Conservation (phyloP, 2,888 invertebrate genomes). For the Dilophus febrilis region DNA sequence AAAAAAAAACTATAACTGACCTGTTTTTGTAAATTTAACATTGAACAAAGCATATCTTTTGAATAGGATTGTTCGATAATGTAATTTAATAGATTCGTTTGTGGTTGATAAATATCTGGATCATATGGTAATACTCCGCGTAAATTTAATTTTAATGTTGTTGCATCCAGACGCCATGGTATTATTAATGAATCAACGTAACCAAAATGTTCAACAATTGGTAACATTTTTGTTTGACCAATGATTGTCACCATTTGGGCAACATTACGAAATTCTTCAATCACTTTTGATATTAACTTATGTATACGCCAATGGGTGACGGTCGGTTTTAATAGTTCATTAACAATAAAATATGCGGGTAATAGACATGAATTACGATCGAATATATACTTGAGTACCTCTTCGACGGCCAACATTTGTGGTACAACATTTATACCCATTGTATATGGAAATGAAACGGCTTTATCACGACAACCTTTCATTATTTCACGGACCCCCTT, state of each 20-base stretch:
- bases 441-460: conserved; percentile 59
- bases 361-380: conserved; percentile 81
- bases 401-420: conserved; percentile 63
- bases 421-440: conserved; percentile 66
- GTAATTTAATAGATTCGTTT: conserved; percentile 71
- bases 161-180: conserved; percentile 84
- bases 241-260: conserved; percentile 94
- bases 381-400: conserved; percentile 75
- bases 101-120: conserved; percentile 71
- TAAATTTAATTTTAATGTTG: conserved; percentile 46
- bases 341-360: conserved; percentile 89
- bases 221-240: conserved; percentile 78
- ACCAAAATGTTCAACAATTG: conserved; percentile 84
- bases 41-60: conserved; percentile 87
- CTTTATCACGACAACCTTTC: conserved; percentile 83
- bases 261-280: conserved; percentile 81
- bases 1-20: too few relatives aligned
- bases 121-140: conserved; percentile 73
- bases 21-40: conserved; percentile 87
- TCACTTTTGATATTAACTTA: conserved; percentile 67
- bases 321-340: conserved; percentile 70
- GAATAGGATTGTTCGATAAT: conserved; percentile 91
- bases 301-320: conserved; percentile 81
- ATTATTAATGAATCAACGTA: conserved; percentile 79
- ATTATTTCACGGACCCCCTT: conserved; percentile 87